Percentiles rank a stretch among this genome's conserved stretches.
phyloP scores from a whole-genome alignment of 2,888 invertebrate genomes.

The Pheosia gnoma region DNA sequence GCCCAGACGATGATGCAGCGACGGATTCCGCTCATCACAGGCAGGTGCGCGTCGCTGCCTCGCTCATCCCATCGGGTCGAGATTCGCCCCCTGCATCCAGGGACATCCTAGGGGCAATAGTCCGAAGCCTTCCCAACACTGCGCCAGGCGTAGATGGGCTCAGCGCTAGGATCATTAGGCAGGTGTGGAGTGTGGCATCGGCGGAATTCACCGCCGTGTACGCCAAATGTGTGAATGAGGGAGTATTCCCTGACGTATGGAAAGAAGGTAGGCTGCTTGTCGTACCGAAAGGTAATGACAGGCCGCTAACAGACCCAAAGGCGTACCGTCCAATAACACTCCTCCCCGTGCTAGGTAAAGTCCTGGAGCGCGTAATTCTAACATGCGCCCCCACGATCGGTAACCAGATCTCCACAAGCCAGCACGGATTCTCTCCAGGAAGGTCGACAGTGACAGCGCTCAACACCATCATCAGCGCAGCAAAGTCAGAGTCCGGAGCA shows the following conservation, averaged over 20 bases:
- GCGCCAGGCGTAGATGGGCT: no score
- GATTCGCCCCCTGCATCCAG: neutral
- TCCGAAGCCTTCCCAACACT: neutral
- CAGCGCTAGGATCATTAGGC: slow-evolving; percentile 22
- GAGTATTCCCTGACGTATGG: slow-evolving; percentile 37
- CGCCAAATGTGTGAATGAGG: slow-evolving; percentile 29
- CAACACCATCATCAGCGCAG: neutral
- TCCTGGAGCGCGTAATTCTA: slow-evolving; percentile 38
- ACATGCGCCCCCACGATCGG: slow-evolving; percentile 22
- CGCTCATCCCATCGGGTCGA: slow-evolving; percentile 18
- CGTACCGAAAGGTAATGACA: slow-evolving; percentile 38
- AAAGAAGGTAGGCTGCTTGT: slow-evolving; percentile 34
- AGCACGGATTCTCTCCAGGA: slow-evolving; percentile 46
- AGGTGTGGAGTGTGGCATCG: slow-evolving; percentile 24
- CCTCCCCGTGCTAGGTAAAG: slow-evolving; percentile 41
- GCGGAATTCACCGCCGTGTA: slow-evolving; percentile 20
- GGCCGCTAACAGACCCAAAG: slow-evolving; percentile 28
- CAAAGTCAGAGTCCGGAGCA: neutral
- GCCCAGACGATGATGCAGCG: slow-evolving; percentile 37
- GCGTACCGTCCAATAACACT: slow-evolving; percentile 45
- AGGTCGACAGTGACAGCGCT: slow-evolving; percentile 40
- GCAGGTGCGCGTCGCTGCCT: slow-evolving; percentile 24
- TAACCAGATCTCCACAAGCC: slow-evolving; percentile 9
- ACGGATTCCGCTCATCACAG: slow-evolving; percentile 31
- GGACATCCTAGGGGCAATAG: neutral